phyloP scores from a whole-genome alignment of 37 sponge, comb jelly and placozoan genomes.

The Aphrocallistes beatrix region DNA sequence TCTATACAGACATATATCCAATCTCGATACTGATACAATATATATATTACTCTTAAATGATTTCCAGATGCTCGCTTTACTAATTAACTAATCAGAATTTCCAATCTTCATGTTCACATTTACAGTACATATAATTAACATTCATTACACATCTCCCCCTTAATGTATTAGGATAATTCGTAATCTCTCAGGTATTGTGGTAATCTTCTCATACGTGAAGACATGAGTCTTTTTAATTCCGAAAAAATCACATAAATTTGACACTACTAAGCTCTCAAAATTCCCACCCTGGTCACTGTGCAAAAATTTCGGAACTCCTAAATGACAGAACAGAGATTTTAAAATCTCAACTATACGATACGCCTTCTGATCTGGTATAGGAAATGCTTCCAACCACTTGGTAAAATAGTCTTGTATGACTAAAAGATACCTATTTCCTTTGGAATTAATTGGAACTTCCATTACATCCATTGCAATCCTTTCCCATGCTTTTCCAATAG shows the following conservation, averaged over 20 bases:
- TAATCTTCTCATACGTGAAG: too few species aligned
- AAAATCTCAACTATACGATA: conserved; percentile 5
- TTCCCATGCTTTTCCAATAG: conserved; percentile 30
- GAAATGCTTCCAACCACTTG: conserved; percentile 26
- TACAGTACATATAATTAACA: too few species aligned
- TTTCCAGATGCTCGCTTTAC: too few species aligned
- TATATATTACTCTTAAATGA: too few species aligned
- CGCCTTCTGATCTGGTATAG: conserved; percentile 21
- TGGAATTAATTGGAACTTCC: conserved; percentile 20
- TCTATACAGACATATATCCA: too few species aligned
- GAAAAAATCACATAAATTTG: conserved; percentile 19
- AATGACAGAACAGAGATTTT: not conserved
- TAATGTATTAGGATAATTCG: too few species aligned
- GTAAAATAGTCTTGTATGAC: conserved; percentile 32
- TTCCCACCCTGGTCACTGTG: conserved; percentile 28
- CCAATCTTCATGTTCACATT: too few species aligned
- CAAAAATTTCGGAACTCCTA: conserved; percentile 24
- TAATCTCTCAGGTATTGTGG: too few species aligned
- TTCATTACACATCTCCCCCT: too few species aligned
- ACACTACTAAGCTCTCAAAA: conserved; percentile 24
- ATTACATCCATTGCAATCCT: conserved; percentile 24
- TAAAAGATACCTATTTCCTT: conserved; percentile 24
- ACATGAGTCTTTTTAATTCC: conserved; percentile 22
- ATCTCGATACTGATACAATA: too few species aligned
- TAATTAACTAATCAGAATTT: too few species aligned